Evolutionary conservation across 2,797 vertebrate genomes (phyloP).

Genomic region (Lateolabrax maculatus): DNA sequence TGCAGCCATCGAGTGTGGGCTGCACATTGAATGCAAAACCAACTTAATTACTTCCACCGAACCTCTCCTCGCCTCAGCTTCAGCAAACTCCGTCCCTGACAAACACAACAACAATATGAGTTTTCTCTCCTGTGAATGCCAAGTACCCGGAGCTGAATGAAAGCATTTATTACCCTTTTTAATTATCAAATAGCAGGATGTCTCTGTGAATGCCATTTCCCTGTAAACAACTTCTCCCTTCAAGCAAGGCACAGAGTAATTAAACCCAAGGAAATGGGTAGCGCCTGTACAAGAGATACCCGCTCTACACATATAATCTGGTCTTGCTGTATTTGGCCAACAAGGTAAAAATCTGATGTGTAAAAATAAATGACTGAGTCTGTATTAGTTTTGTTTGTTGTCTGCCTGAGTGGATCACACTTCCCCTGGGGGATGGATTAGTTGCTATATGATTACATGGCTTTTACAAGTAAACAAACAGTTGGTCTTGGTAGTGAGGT

Average conservation of each 20-base stretch:
- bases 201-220: constrained; percentile 55
- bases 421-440: constrained; percentile 15
- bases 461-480: constrained; percentile 41
- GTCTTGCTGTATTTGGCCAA: constrained; percentile 7
- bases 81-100: constrained; percentile 42
- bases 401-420: neutral
- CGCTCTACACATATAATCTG: neutral
- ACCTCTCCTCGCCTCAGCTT: constrained; percentile 38
- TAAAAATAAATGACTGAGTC: constrained; percentile 18
- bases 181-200: constrained; percentile 75
- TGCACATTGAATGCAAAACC: constrained; percentile 51
- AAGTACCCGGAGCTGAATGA: constrained; percentile 68
- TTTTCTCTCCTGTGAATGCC: constrained; percentile 61
- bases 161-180: constrained; percentile 72
- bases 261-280: constrained; percentile 34
- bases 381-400: constrained; percentile 19
- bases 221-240: constrained; percentile 60
- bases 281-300: constrained; percentile 8
- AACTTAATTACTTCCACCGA: constrained; percentile 65
- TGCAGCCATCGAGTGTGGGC: constrained; percentile 12
- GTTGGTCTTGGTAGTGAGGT: constrained; percentile 9
- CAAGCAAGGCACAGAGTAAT: constrained; percentile 54
- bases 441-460: constrained; percentile 10
- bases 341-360: constrained; percentile 12
- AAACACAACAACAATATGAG: constrained; percentile 66